Base-by-base conservation (phyloP, 1,140 invertebrate species). In the Bombus impatiens region DNA sequence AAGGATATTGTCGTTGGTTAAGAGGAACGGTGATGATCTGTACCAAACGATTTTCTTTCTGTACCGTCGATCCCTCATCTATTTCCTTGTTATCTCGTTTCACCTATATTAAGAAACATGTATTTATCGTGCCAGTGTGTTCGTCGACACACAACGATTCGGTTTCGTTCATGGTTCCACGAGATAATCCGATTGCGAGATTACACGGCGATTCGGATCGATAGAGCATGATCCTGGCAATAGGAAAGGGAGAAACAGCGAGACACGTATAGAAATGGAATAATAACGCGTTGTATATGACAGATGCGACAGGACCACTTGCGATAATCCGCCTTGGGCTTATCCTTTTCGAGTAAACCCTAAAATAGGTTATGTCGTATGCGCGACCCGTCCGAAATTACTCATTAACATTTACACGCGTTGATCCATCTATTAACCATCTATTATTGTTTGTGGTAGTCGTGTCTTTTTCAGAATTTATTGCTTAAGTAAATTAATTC, bases 211-310 rank as follows among this genome's bases (percentile, higher is more conserved):
- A 83, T 75, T 82, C 84, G 74, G 77, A 82, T 83, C 78, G 86
- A 77, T 67, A 57, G 47, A 67, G 76, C 62, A 76, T 72, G 86
- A 72, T 77, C 37, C 74, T 9, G 71, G 57, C 72, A 47, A 85
- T 59, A 67, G 65, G 75, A 80, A 81, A 77, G 70, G 65, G 76
- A 75, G 80, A 76, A 65, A 62, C 35, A 65, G 68, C 65, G 47
- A 86, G 80, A 88, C 70, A 47, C 70, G 84, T 74, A 91, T 89
- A 85, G 87, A 91, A 90, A 91, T 91, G 86, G 86, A 87, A 92
- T 92, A 92, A 93, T 92, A 91, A 92, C 82, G 85, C 87, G 79
- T 87, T 80, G 84, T 87, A 40, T 88, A 88, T 90, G 90, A 92
- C 92, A 92, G 91, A 92, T 93, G 92, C 76, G 89, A 88, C 85